A percentile compares a stretch with the other conserved stretches of the same genome.
Conservation (phyloP, 2,888 invertebrate genomes). For the Steinernema scapterisci region DNA sequence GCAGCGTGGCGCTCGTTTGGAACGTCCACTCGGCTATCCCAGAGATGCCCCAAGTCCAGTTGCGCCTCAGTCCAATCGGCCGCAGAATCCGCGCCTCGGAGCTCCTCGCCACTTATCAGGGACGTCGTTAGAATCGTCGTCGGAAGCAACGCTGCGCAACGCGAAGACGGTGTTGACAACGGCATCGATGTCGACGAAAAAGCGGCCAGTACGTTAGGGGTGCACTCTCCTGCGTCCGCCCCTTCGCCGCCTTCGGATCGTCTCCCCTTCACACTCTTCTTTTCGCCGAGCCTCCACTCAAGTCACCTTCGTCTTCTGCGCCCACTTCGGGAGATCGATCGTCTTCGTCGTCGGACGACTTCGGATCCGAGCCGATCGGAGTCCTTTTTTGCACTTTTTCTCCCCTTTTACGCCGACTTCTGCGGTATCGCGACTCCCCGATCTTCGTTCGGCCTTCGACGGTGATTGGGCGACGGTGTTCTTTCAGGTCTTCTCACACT, state of each 20-base stretch:
- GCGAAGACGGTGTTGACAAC: constrained; percentile 25
- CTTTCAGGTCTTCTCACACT: background rate
- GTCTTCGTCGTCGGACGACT: constrained; percentile 3
- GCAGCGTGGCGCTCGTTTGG: too few species aligned
- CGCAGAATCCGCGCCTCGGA: background rate
- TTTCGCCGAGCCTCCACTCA: constrained; percentile 1
- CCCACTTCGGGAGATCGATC: constrained; percentile 25
- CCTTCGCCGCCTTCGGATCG: constrained; percentile 20
- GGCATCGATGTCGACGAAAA: constrained; percentile 29
- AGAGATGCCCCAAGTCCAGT: background rate
- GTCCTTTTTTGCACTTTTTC: constrained; percentile 19
- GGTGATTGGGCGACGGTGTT: background rate
- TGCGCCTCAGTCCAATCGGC: background rate
- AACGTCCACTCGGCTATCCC: too few species aligned
- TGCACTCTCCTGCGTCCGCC: constrained; percentile 28
- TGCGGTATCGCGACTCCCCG: background rate
- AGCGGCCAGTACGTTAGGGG: constrained; percentile 26
- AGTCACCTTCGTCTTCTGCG: background rate
- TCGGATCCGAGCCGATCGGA: background rate
- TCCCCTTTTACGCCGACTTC: background rate
- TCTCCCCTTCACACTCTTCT: constrained; percentile 29
- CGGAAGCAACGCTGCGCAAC: constrained; percentile 10
- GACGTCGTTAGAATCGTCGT: background rate
- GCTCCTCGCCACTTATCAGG: constrained; percentile 13
- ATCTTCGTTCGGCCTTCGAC: background rate